Percentiles rank a stretch among this genome's conserved stretches.
phyloP scores from a whole-genome alignment of 2,797 vertebrate species.

The Antennarius maculatus region DNA sequence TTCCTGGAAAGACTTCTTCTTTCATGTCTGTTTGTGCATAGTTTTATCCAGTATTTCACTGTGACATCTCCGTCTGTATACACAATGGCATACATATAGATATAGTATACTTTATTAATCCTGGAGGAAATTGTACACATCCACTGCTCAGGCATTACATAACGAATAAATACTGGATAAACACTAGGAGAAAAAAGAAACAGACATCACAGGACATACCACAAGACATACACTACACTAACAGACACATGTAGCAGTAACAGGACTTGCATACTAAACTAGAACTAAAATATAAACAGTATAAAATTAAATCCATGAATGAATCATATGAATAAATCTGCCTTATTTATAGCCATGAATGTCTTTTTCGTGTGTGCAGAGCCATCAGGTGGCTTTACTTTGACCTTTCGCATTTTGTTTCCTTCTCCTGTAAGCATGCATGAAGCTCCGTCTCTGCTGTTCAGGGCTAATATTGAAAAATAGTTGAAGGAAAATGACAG shows the following conservation, averaged over 20 bases:
- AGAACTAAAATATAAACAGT: no score
- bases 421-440: constrained; percentile 22
- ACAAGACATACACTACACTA: no score
- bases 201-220: no score
- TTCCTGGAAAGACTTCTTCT: neutral
- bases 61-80: constrained; percentile 12
- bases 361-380: constrained; percentile 47
- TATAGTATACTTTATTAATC: no score
- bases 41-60: constrained; percentile 4
- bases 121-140: no score
- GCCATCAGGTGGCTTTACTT: constrained; percentile 40
- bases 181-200: no score
- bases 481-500: constrained; percentile 14
- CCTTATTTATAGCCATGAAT: constrained; percentile 70
- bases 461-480: constrained; percentile 15
- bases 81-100: constrained; percentile 47
- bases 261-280: no score
- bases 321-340: constrained; percentile 56
- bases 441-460: constrained; percentile 7
- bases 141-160: no score
- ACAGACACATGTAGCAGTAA: no score
- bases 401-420: constrained; percentile 68
- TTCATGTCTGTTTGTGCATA: constrained; percentile 7
- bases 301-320: no score
- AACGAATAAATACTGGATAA: no score